Evolutionary conservation across 2,113 vertebrate genomes (phyloP).

Genomic region (Gymnocephalus cernua): DNA sequence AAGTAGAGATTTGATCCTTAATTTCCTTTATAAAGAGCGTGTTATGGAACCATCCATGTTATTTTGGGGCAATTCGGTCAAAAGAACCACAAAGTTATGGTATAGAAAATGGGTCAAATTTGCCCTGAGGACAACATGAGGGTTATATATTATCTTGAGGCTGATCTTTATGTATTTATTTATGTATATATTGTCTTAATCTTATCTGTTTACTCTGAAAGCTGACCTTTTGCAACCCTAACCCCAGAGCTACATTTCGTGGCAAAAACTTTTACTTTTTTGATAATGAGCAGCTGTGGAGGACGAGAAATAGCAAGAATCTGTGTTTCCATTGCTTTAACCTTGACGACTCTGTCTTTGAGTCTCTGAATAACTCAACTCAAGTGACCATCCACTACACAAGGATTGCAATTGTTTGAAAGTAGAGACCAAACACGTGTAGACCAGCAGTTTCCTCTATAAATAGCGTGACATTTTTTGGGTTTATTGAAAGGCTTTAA

Average conservation of each 20-base stretch:
- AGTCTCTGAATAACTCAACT: slow-evolving; percentile 3
- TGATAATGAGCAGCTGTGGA: slow-evolving; percentile 43
- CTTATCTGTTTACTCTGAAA: no score
- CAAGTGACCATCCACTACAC: background rate
- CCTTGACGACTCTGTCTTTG: slow-evolving; percentile 12
- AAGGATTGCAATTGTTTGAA: background rate
- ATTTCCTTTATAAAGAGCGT: no score
- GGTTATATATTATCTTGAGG: no score
- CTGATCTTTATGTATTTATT: no score
- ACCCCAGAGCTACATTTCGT: background rate
- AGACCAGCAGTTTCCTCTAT: slow-evolving; percentile 18
- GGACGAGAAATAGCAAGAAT: background rate
- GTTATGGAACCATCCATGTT: no score
- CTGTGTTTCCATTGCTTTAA: slow-evolving; percentile 23
- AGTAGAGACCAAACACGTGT: slow-evolving; percentile 2
- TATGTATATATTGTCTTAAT: no score
- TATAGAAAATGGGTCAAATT: no score
- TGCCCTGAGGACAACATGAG: no score
- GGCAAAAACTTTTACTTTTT: slow-evolving; percentile 4
- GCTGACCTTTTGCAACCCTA: no score
- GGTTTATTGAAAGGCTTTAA: slow-evolving; percentile 3
- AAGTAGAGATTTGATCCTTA: no score
- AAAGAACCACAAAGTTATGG: no score
- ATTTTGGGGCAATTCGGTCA: no score
- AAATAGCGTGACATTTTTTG: background rate